Evolutionary conservation across 30 jellyfish, hydroid and myxozoan species (phyloP), one percentile per base, ranked within the genome.

Genomic region (Rhopilema esculentum): DNA sequence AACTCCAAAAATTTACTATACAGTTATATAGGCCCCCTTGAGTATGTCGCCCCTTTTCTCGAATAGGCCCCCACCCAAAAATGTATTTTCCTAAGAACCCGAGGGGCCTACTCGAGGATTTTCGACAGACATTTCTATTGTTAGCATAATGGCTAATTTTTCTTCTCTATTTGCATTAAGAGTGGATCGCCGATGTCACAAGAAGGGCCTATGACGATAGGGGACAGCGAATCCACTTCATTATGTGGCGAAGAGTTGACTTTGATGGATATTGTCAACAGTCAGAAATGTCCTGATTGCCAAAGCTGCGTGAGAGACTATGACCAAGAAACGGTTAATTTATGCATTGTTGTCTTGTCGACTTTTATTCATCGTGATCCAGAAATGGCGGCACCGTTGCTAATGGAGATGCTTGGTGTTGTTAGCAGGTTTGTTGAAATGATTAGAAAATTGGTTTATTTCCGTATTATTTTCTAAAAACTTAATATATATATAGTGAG

Each of bases 341-440:
- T 91, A 8, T 82, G 97, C 80, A 83, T 96, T 25, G 93, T 96
- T 28, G 93, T 81, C 22, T 66, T 96, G 89, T 91, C 97, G 30
- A 96, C 99, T 30, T 96, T 91, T 69, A 69, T 96, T 48, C 98
- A 96, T 82, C 82, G 95, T 50, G 98, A 91, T 40, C 93, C 99
- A 8, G 96, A 78, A 57, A 32, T 83, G 90, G 94, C 99, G 48
- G 99, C 99, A 1, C 97, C 99, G n/a, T 49, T 79, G 64, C 72
- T 96, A 19, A 91, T 96, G 91, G 97, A 96, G 29, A 83, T 91
- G 33, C 76, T 96, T 4, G 29, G 72, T 22, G 63, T 83, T 26
- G 97, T 96, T 2, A 87, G 94, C 88, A 75, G 98, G 99, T 96
- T 62, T 4, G 89, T 51, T 24, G 17, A 22, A 31, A n/a, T n/a